Percentiles rank a stretch among this genome's conserved stretches.
Conservation (phyloP, 2,888 invertebrate species). For the Adelognathus sp. region DNA sequence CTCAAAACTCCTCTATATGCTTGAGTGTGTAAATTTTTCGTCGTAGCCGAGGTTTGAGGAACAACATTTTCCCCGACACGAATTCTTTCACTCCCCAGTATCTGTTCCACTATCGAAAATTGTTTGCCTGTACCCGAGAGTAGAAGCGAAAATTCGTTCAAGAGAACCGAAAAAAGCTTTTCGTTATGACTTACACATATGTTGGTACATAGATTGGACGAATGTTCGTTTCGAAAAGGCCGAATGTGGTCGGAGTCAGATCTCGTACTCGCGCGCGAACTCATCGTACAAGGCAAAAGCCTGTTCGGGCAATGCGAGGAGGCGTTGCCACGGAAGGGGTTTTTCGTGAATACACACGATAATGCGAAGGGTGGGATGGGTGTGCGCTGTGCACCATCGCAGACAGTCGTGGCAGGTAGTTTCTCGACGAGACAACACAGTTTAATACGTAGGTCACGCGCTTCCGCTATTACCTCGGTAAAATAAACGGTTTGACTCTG, state of each 20-base stretch:
- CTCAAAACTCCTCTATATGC: too few relatives aligned
- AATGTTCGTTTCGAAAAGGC: constrained; percentile 12
- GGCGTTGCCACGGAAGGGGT: background rate
- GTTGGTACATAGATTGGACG: too few relatives aligned
- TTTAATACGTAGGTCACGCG: constrained; percentile 65
- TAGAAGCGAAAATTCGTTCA: too few relatives aligned
- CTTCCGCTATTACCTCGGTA: constrained; percentile 62
- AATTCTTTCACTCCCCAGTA: too few relatives aligned
- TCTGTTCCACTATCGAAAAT: too few relatives aligned
- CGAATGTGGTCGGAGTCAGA: constrained; percentile 47
- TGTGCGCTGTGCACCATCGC: too few relatives aligned
- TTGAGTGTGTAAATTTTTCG: too few relatives aligned
- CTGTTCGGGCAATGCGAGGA: background rate
- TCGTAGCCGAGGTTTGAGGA: too few relatives aligned
- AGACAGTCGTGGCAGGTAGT: constrained; percentile 17
- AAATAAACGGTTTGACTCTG: constrained; percentile 63
- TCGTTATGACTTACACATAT: too few relatives aligned
- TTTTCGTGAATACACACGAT: constrained; percentile 16
- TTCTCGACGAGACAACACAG: constrained; percentile 58
- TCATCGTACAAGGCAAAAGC: background rate
- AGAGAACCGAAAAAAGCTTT: too few relatives aligned
- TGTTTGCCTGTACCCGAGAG: too few relatives aligned
- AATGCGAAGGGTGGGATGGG: background rate
- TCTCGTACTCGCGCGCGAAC: constrained; percentile 30
- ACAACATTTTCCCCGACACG: too few relatives aligned